Conservation (phyloP, 2,113 vertebrate genomes). For the Onychostoma macrolepis region DNA sequence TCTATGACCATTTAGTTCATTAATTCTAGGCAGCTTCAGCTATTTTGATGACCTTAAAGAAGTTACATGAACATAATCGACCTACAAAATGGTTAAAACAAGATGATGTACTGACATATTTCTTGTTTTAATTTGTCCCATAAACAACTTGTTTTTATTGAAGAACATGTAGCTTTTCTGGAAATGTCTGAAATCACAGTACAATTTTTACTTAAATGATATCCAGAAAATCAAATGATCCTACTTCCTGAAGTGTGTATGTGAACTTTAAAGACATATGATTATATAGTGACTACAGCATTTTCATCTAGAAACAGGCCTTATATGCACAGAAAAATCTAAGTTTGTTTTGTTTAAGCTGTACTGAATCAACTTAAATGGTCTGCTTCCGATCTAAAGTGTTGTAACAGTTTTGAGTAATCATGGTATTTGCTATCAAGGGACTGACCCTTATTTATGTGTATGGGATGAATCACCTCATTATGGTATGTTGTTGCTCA, state of each 20-base stretch:
- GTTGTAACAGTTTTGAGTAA: neutral
- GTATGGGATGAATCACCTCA: neutral
- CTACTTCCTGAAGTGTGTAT: neutral
- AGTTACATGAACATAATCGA: neutral
- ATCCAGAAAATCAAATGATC: no score
- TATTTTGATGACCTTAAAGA: neutral
- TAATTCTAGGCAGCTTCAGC: neutral
- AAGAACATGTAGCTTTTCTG: no score
- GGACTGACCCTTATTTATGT: neutral
- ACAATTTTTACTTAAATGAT: no score
- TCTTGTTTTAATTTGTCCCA: neutral
- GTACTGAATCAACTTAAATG: neutral
- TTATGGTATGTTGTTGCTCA: neutral
- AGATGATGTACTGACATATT: neutral
- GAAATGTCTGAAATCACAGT: no score
- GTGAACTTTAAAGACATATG: neutral
- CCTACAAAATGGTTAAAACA: neutral
- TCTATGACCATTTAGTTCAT: neutral
- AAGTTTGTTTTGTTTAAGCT: neutral
- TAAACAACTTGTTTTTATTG: no score
- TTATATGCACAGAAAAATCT: neutral
- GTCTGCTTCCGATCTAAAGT: neutral
- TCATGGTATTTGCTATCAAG: neutral
- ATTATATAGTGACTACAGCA: neutral
- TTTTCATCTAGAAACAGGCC: neutral